Evolutionary conservation across 2,888 invertebrate genomes (phyloP), one percentile per base, ranked within the genome.

Genomic region (Oscheius sp.): DNA sequence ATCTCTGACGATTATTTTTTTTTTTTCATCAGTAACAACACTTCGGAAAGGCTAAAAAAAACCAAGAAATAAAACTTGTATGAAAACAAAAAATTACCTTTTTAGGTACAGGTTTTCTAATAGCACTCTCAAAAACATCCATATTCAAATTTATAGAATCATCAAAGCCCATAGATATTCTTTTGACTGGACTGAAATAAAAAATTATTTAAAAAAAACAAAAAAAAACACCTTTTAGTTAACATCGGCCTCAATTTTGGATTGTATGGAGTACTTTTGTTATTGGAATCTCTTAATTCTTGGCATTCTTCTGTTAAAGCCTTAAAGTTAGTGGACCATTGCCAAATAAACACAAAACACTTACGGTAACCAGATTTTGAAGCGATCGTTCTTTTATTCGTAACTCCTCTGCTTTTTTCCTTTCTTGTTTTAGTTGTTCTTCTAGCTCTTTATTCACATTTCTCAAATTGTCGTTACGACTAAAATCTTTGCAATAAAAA

Each of bases 121-220:
- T 20, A 22, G 47, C 47, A 22, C 47, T 47, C 5, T 47, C 47
- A 47, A 47, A 47, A 24, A 24, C 24, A 17, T 6, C 5, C 20
- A 3, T 47, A 20, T 47, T 24, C 3, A 47, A 20, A 20, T 22
- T 20, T 2, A 47, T 22, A 5, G 47, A 22, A 22, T 47, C 47
- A 47, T 47, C 47, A 47, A 47, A 47, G 3, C 47, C 47, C 22
- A 47, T 47, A 6, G 47, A 47, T 47, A 47, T 47, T 24, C 47
- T 20, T 24, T 47, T 47, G 20, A 47, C 20, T 17, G 47, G 47
- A 47, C 47, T 47, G 22, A 47, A 47, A 22, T 22, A 47, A 5
- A 3, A 24, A 20, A 22, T 47, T 41, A 47, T 22, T 24, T 47
- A 6, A 3, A 6, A 2, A 12, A 24, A 47, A 6, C 22, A 47